phyloP scores from a whole-genome alignment of 2,113 vertebrate genomes.

The Oenanthe melanoleuca region DNA sequence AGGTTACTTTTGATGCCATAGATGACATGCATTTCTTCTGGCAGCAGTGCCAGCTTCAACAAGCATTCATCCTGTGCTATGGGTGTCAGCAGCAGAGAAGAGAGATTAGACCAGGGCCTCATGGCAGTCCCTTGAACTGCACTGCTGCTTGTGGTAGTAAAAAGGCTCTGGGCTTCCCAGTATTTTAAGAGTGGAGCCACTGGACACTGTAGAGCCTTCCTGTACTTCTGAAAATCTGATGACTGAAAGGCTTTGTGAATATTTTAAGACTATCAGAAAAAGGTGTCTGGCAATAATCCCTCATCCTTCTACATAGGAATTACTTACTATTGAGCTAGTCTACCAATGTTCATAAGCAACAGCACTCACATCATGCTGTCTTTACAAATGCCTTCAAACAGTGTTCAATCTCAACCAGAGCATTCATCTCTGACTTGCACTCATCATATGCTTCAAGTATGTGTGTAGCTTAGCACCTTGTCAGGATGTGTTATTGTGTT shows the following conservation, averaged over 20 bases:
- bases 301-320: not conserved
- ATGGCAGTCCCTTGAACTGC: not conserved
- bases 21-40: not conserved
- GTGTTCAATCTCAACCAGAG: not conserved
- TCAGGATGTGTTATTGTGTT: not conserved
- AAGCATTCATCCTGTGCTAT: not conserved
- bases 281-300: not conserved
- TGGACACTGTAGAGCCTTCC: not conserved
- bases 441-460: not conserved
- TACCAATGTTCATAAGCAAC: not conserved
- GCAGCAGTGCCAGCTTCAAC: not conserved
- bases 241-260: not conserved
- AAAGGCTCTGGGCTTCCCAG: not conserved
- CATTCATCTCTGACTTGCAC: not conserved
- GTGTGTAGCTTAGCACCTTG: not conserved
- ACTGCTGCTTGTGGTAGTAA: not conserved
- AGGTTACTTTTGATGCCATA: not conserved
- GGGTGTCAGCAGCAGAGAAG: not conserved
- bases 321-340: not conserved
- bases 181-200: not conserved
- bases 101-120: not conserved
- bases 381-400: not conserved
- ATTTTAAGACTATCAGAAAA: not conserved
- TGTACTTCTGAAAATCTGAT: not conserved
- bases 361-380: not conserved